Conservation (phyloP, 2,113 vertebrate genomes). For the Pelecanus crispus region DNA sequence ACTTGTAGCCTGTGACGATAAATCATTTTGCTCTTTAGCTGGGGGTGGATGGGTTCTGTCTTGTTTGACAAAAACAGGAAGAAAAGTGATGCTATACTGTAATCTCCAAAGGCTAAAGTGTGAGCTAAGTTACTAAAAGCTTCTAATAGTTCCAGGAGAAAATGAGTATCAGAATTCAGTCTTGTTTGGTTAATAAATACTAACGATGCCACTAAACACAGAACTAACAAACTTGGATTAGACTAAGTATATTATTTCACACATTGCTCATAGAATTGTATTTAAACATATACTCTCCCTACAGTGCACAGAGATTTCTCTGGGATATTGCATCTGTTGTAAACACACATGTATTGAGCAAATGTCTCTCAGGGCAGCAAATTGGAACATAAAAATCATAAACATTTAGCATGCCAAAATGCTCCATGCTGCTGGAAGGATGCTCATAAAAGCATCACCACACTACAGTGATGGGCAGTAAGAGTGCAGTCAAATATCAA, state of each 20-base stretch:
- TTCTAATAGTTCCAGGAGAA: background rate
- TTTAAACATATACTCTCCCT: background rate
- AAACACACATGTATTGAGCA: background rate
- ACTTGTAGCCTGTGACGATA: background rate
- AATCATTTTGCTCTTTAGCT: background rate
- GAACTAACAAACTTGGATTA: background rate
- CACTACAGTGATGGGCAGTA: background rate
- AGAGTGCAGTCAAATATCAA: background rate
- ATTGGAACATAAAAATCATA: background rate
- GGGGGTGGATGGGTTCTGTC: background rate
- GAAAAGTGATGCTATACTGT: background rate
- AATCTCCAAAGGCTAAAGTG: background rate
- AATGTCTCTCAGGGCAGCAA: background rate
- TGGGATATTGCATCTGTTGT: background rate
- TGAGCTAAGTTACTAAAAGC: background rate
- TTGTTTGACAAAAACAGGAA: background rate
- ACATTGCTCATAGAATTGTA: background rate
- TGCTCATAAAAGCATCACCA: background rate
- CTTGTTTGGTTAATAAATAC: background rate
- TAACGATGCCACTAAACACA: background rate
- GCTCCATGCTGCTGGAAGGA: background rate
- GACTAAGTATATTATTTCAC: background rate
- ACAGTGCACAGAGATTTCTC: background rate
- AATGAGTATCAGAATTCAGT: background rate
- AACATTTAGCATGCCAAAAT: background rate